phyloP scores from a whole-genome alignment of 2,113 vertebrate genomes.

The Menidia beryllina region DNA sequence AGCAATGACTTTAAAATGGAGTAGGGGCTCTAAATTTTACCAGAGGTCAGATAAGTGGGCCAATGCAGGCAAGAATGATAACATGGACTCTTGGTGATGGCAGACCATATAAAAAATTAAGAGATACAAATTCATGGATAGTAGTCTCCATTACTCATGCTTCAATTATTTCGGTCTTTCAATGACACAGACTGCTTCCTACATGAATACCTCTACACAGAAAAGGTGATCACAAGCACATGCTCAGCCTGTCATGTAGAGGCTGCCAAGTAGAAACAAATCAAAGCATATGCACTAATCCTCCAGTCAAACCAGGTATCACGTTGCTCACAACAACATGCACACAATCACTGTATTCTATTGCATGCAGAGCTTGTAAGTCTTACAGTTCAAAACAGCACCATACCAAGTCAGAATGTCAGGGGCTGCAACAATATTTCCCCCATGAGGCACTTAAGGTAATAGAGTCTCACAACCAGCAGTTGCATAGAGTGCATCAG shows the following conservation, averaged over 20 bases:
- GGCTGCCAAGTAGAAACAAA: conserved; percentile 1
- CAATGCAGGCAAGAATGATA: conserved; percentile 20
- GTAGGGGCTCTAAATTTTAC: conserved; percentile 33
- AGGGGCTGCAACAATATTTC: conserved; percentile 61
- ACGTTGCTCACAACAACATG: conserved; percentile 28
- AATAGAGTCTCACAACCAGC: conserved; percentile 73
- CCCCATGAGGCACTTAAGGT: conserved; percentile 73
- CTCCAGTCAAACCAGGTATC: conserved; percentile 22
- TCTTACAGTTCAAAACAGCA: conserved; percentile 51
- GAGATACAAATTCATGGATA: conserved; percentile 2
- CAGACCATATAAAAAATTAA: conserved; percentile 21
- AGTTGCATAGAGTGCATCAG: conserved; percentile 68
- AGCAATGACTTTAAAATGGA: conserved; percentile 54
- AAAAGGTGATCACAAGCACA: conserved; percentile 41
- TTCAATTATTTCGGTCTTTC: conserved; percentile 2
- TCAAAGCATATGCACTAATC: conserved; percentile 21
- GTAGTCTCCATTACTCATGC: background rate
- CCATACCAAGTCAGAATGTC: conserved; percentile 54
- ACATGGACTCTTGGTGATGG: conserved; percentile 15
- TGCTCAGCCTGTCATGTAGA: conserved; percentile 37
- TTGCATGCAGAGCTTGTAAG: conserved; percentile 57
- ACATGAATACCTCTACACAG: conserved; percentile 12
- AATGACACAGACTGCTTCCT: conserved; percentile 19
- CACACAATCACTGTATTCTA: conserved; percentile 45
- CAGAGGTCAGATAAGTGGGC: conserved; percentile 31